Conservation (phyloP, 1,140 invertebrate genomes). For the Bombus waltoni region DNA sequence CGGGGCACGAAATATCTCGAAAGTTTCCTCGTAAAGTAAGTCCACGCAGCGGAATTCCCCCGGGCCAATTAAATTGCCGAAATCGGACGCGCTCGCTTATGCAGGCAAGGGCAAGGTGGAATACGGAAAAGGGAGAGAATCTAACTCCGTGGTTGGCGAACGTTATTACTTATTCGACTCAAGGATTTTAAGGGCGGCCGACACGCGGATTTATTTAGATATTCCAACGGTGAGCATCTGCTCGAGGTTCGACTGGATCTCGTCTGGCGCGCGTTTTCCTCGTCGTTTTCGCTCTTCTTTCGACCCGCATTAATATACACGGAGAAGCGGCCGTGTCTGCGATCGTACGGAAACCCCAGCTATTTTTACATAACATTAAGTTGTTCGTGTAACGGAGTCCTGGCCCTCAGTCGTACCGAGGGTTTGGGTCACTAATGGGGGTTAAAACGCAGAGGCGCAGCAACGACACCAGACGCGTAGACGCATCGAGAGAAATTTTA, state of each 20-base stretch:
- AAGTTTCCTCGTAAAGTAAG: constrained; percentile 76
- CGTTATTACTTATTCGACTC: constrained; percentile 80
- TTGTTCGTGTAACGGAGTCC: constrained; percentile 59
- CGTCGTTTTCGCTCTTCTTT: constrained; percentile 56
- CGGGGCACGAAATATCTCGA: constrained; percentile 63
- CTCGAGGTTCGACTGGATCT: constrained; percentile 73
- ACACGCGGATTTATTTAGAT: constrained; percentile 79
- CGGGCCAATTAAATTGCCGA: constrained; percentile 78
- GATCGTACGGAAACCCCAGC: constrained; percentile 35
- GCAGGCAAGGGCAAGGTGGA: constrained; percentile 62
- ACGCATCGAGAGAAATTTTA: constrained; percentile 27
- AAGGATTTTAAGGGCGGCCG: constrained; percentile 67
- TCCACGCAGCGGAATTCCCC: constrained; percentile 63
- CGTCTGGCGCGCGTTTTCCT: constrained; percentile 50
- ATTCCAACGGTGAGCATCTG: constrained; percentile 78
- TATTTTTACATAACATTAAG: constrained; percentile 82
- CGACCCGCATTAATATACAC: constrained; percentile 77
- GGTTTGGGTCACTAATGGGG: constrained; percentile 77
- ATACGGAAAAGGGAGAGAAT: constrained; percentile 50
- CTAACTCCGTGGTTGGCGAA: constrained; percentile 47
- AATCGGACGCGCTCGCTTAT: constrained; percentile 76
- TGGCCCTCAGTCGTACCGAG: not conserved
- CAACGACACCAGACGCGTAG: constrained; percentile 42
- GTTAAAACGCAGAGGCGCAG: constrained; percentile 77
- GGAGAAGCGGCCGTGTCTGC: constrained; percentile 34